A percentile compares a stretch with the other conserved stretches of the same genome.
phyloP scores from a whole-genome alignment of 2,888 invertebrate species.

The Amblyjoppa fuscipennis region DNA sequence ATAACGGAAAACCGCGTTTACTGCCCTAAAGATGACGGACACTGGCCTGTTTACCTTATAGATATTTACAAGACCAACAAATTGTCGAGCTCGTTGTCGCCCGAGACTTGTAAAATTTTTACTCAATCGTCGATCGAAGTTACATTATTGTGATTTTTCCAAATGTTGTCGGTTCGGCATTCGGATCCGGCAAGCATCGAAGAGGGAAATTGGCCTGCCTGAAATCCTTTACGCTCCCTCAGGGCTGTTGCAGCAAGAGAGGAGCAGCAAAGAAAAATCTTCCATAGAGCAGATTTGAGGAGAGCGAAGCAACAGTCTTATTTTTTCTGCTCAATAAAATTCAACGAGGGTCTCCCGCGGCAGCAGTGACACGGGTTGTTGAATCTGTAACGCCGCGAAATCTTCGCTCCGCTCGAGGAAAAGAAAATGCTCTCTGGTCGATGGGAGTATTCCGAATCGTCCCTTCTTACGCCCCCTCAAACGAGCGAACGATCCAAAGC shows the following conservation, averaged over 20 bases:
- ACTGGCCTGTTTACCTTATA: neutral
- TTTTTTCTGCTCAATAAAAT: slow-evolving; percentile 71
- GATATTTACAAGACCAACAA: too few relatives aligned
- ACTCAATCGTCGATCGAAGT: too few relatives aligned
- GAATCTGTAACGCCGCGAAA: slow-evolving; percentile 42
- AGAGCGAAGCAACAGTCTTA: slow-evolving; percentile 69
- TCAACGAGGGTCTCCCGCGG: slow-evolving; percentile 61
- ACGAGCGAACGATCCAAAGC: slow-evolving; percentile 10
- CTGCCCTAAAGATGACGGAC: too few relatives aligned
- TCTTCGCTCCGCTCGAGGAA: slow-evolving; percentile 51
- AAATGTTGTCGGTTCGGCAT: too few relatives aligned
- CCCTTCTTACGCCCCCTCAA: slow-evolving; percentile 30
- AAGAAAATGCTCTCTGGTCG: slow-evolving; percentile 21
- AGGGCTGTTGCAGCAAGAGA: neutral
- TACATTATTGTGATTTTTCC: too few relatives aligned
- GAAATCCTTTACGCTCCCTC: neutral
- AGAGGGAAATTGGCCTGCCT: neutral
- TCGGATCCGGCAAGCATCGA: too few relatives aligned
- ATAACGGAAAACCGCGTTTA: too few relatives aligned
- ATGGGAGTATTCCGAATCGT: slow-evolving; percentile 30
- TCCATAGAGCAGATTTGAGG: slow-evolving; percentile 10
- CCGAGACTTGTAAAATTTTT: too few relatives aligned
- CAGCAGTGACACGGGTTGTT: slow-evolving; percentile 59
- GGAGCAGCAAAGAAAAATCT: neutral
- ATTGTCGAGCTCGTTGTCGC: too few relatives aligned